Percentiles rank a stretch among this genome's conserved stretches.
phyloP scores from a whole-genome alignment of 2,888 invertebrate species.

The Pyrrhia umbra region DNA sequence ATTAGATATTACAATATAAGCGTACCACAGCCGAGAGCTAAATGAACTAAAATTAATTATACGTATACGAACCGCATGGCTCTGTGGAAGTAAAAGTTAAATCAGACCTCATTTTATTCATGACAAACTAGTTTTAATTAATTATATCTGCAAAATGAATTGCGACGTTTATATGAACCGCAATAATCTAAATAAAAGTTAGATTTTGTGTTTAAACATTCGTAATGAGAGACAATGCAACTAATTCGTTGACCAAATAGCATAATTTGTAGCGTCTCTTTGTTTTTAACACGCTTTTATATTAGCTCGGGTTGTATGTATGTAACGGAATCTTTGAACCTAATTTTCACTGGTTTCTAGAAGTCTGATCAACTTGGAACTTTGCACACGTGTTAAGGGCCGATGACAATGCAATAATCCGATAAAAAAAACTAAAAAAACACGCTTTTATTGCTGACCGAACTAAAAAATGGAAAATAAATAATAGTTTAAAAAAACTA shows the following conservation, averaged over 20 bases:
- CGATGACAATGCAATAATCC: too few species aligned
- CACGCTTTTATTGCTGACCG: too few species aligned
- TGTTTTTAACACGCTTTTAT: neutral
- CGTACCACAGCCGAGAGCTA: conserved; percentile 27
- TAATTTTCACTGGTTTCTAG: too few species aligned
- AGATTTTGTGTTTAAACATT: neutral
- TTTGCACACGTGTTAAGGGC: too few species aligned
- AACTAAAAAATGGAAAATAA: too few species aligned
- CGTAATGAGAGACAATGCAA: neutral
- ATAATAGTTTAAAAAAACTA: too few species aligned
- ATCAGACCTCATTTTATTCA: conserved; percentile 40
- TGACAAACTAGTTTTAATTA: conserved; percentile 39
- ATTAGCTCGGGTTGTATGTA: too few species aligned
- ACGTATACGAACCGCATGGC: conserved; percentile 39
- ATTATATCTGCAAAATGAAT: conserved; percentile 32
- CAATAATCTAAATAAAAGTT: conserved; percentile 17
- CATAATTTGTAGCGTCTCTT: neutral
- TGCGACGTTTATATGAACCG: neutral
- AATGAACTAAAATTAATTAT: conserved; percentile 54
- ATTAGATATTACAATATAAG: conserved; percentile 37
- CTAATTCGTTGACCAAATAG: neutral
- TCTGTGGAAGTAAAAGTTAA: conserved; percentile 43
- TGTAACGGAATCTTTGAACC: too few species aligned
- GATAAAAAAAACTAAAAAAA: too few species aligned
- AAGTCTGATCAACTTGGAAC: too few species aligned